A percentile compares a stretch with the other conserved stretches of the same genome.
Evolutionary conservation across 2,888 invertebrate genomes (phyloP).

Genomic region (Trypoxylon attenuatum): DNA sequence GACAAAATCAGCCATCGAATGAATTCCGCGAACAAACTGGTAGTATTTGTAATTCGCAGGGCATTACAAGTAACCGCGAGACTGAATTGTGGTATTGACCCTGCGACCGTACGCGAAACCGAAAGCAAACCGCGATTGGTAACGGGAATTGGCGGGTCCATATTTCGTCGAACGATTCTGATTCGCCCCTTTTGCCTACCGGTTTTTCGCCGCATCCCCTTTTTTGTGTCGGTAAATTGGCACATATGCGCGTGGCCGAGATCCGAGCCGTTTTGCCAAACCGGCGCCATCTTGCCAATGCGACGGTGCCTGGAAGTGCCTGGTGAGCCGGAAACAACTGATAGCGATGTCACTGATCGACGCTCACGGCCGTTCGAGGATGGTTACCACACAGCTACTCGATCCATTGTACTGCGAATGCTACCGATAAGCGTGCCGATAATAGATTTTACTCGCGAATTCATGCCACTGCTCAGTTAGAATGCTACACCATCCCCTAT

Average conservation of each 20-base stretch:
- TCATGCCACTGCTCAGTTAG: constrained; percentile 43
- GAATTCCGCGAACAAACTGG: no score
- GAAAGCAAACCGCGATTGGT: no score
- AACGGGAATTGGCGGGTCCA: neutral
- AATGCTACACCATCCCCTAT: constrained; percentile 21
- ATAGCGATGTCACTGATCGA: constrained; percentile 71
- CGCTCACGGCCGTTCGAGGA: constrained; percentile 64
- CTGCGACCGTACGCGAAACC: no score
- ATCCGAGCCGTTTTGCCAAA: constrained; percentile 27
- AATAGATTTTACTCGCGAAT: constrained; percentile 60
- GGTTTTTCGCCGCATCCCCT: neutral
- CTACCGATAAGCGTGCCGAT: constrained; percentile 50
- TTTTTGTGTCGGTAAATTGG: constrained; percentile 22
- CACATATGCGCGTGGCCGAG: constrained; percentile 16
- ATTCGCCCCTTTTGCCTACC: no score
- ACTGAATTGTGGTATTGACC: no score
- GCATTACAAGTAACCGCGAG: no score
- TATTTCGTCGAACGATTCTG: neutral
- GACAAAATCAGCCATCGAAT: no score
- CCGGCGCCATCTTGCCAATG: constrained; percentile 65
- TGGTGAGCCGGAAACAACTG: constrained; percentile 73
- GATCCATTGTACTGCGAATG: constrained; percentile 61
- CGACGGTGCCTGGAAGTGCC: constrained; percentile 53
- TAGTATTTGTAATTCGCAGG: no score
- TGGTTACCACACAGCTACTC: constrained; percentile 65